These are phyloP conservation scores for Galago senegalensis DNA, from an alignment of 2,797 vertebrate species.

Conservation along the genomic window DNA sequence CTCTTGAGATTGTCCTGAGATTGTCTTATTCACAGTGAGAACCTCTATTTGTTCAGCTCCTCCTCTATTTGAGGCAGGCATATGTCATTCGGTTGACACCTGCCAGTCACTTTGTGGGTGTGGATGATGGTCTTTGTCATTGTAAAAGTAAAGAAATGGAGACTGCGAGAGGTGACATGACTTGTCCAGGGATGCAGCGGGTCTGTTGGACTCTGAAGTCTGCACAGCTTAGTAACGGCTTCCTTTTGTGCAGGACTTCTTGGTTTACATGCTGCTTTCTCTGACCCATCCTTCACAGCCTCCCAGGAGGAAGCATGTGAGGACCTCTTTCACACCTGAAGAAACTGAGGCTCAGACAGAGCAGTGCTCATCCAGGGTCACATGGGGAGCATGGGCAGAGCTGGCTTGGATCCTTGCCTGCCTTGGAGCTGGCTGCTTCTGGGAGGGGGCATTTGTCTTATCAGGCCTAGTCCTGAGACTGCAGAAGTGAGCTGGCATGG, in stretches of 20 bases:
- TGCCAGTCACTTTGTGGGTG: not conserved
- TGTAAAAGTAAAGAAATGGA: not conserved
- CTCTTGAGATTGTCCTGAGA: not conserved
- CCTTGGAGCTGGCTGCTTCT: not conserved
- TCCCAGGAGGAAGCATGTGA: not conserved
- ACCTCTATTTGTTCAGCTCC: not conserved
- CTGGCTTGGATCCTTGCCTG: not conserved
- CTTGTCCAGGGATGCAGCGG: not conserved
- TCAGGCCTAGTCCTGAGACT: not conserved
- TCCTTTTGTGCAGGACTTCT: not conserved
- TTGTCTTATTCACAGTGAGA: not conserved
- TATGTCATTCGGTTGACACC: not conserved
- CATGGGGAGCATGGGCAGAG: not conserved
- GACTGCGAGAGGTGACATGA: not conserved
- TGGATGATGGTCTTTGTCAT: not conserved
- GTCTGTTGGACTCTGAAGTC: not conserved
- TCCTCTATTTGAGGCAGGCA: not conserved
- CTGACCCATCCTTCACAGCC: not conserved
- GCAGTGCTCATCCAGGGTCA: not conserved
- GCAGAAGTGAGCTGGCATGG: not conserved
- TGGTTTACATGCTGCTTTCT: not conserved
- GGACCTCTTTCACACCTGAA: not conserved
- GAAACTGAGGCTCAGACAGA: not conserved
- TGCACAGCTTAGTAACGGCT: not conserved
- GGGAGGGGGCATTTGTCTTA: accelerated